Conservation (phyloP, 2,888 invertebrate species). For the Leucophora obtusa region DNA sequence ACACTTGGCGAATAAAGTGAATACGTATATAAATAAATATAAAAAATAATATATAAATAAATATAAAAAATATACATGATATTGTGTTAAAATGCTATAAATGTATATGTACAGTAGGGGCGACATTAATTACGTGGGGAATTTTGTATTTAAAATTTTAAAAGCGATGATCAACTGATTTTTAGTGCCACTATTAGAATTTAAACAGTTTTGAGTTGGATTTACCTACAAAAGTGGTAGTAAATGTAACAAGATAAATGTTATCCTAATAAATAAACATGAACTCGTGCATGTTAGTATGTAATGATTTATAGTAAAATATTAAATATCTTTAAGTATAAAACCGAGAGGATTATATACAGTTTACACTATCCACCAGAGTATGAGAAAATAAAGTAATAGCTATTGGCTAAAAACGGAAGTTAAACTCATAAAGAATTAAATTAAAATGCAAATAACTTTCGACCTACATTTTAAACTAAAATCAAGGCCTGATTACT, state of each 20-base stretch:
- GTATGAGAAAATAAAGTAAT: background rate
- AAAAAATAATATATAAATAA: background rate
- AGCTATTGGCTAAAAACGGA: background rate
- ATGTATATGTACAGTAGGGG: background rate
- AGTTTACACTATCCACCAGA: background rate
- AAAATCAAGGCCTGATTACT: no score
- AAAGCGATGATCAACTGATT: no score
- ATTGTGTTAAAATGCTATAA: background rate
- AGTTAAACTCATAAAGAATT: background rate
- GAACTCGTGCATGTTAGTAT: background rate
- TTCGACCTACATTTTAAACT: no score
- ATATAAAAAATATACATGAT: background rate
- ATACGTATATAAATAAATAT: background rate
- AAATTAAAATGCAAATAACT: no score
- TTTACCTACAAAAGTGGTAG: no score
- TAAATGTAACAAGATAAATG: background rate
- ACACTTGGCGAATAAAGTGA: background rate
- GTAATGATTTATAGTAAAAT: background rate
- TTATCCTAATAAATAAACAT: background rate
- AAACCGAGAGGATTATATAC: background rate
- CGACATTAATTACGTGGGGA: no score
- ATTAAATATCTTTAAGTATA: background rate
- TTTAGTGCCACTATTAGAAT: no score
- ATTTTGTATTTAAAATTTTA: no score
- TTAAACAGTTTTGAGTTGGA: no score